phyloP scores from a whole-genome alignment of 2,797 vertebrate species.

The Cyprinella venusta region DNA sequence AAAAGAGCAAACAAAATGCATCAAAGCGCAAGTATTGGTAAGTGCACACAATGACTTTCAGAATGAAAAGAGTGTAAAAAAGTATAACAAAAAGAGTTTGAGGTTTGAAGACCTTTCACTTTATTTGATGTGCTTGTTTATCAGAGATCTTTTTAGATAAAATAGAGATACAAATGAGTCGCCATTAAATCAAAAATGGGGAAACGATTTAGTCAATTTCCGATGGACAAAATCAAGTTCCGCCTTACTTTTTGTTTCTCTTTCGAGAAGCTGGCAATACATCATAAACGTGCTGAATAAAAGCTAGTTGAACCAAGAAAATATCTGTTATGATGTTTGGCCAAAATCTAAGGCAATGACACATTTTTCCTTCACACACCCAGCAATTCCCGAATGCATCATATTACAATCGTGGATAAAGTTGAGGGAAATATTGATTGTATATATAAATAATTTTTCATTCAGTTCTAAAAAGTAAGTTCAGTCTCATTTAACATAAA shows the following conservation, averaged over 20 bases:
- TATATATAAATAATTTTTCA: background rate
- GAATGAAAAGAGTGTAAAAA: slow-evolving; percentile 57
- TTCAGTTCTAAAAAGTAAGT: background rate
- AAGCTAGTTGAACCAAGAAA: background rate
- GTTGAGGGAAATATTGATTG: background rate
- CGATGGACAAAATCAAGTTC: background rate
- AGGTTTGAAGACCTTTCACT: slow-evolving; percentile 61
- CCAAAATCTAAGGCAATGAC: background rate
- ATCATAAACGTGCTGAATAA: background rate
- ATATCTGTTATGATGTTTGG: background rate
- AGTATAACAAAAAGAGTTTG: slow-evolving; percentile 10
- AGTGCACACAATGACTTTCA: slow-evolving; percentile 60
- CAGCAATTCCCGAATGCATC: background rate
- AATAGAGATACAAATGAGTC: background rate
- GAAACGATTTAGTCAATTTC: background rate
- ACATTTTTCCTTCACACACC: background rate
- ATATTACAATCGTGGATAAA: background rate
- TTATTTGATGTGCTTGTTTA: slow-evolving; percentile 66
- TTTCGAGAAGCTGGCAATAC: background rate
- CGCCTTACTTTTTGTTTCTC: background rate
- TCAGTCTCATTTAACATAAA: background rate
- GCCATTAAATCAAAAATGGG: background rate
- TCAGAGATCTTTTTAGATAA: background rate
- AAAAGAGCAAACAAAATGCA: slow-evolving; percentile 67
- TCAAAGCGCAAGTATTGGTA: slow-evolving; percentile 70